phyloP scores from a whole-genome alignment of 2,888 invertebrate species.

The Ormyrus labotus region DNA sequence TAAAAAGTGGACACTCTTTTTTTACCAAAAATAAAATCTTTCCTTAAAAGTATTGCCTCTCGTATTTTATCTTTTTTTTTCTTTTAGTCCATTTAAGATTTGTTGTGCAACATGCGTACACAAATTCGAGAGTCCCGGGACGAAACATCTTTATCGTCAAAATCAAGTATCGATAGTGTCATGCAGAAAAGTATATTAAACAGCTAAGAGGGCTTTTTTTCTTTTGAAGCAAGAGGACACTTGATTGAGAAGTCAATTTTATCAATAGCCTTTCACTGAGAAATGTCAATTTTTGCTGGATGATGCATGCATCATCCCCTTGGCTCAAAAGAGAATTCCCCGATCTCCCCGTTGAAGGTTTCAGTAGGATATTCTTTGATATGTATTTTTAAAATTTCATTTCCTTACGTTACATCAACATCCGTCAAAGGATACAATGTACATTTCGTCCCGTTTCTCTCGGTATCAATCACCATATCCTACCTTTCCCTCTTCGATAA shows the following conservation, averaged over 20 bases:
- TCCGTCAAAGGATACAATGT: not conserved
- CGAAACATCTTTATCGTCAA: conserved; percentile 7
- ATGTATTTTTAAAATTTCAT: too few species aligned
- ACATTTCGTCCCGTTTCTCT: conserved; percentile 48
- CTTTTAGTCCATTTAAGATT: not conserved
- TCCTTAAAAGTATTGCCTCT: not conserved
- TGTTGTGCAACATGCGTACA: conserved; percentile 41
- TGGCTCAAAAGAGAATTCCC: conserved; percentile 12
- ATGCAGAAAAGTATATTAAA: too few species aligned
- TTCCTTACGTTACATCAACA: too few species aligned
- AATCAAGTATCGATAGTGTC: too few species aligned
- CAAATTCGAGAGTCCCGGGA: conserved; percentile 30
- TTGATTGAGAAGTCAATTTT: too few species aligned
- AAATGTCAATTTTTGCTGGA: not conserved
- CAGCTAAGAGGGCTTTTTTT: not conserved
- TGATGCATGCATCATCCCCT: not conserved
- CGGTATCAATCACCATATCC: conserved; percentile 6
- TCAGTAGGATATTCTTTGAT: not conserved
- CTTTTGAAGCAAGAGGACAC: conserved; percentile 20
- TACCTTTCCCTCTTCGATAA: not conserved
- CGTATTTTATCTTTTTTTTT: conserved; percentile 10
- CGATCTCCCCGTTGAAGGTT: not conserved
- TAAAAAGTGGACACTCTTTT: conserved; percentile 9
- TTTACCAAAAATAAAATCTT: conserved; percentile 15
- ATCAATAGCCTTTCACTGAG: too few species aligned